Percentiles rank a stretch among this genome's conserved stretches.
Evolutionary conservation across 2,797 vertebrate species (phyloP).

Genomic region (Anolis apletophallus): DNA sequence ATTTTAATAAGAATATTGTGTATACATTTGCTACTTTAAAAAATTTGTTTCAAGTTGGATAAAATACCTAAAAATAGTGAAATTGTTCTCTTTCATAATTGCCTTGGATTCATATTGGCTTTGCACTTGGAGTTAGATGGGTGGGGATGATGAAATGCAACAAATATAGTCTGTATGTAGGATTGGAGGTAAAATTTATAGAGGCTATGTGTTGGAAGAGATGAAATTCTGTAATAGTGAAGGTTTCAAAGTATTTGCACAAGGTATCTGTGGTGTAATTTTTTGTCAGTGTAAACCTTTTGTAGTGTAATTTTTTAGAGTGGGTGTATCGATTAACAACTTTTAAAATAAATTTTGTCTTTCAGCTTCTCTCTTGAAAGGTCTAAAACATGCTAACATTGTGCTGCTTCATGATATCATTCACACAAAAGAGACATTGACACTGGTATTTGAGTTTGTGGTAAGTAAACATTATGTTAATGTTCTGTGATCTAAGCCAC

Average conservation of each 20-base stretch:
- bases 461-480: slow-evolving; percentile 76
- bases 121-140: background rate
- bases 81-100: background rate
- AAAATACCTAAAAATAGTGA: background rate
- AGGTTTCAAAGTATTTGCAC: background rate
- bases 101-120: background rate
- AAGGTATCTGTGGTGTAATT: background rate
- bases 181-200: background rate
- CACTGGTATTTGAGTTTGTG: slow-evolving; percentile 89
- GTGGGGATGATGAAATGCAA: background rate
- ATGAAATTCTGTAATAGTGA: background rate
- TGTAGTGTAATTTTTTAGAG: background rate
- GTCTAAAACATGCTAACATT: slow-evolving; percentile 89
- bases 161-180: background rate
- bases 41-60: background rate
- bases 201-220: background rate
- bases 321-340: background rate
- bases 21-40: background rate
- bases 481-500: background rate
- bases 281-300: background rate
- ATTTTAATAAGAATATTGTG: background rate
- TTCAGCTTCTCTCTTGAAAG: slow-evolving; percentile 95
- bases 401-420: slow-evolving; percentile 91
- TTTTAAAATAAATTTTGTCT: slow-evolving; percentile 61
- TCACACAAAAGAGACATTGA: slow-evolving; percentile 89